Conservation (phyloP, 2,113 vertebrate species). For the Ciconia stormi region DNA sequence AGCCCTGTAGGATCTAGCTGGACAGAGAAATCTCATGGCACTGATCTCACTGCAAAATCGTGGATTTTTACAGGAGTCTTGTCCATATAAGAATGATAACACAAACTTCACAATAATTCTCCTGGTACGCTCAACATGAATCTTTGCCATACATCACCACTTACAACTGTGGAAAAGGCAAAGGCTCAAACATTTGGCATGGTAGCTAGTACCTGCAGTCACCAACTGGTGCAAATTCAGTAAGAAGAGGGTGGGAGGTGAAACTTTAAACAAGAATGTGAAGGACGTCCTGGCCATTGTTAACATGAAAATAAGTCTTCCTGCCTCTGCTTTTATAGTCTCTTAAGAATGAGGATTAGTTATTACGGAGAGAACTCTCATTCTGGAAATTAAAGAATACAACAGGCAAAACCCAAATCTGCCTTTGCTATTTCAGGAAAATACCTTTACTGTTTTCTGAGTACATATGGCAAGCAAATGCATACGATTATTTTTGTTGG, state of each 20-base stretch:
- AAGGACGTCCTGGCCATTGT: neutral
- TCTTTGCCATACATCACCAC: neutral
- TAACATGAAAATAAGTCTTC: neutral
- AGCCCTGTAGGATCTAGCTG: neutral
- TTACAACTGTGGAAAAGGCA: neutral
- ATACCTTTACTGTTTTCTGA: neutral
- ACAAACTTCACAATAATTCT: neutral
- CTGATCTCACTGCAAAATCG: neutral
- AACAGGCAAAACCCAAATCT: neutral
- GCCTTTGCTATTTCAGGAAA: neutral
- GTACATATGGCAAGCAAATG: slow-evolving; percentile 48
- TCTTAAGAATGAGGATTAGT: neutral
- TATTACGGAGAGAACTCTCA: neutral
- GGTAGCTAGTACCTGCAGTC: neutral
- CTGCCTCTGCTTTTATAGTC: neutral
- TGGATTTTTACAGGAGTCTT: neutral
- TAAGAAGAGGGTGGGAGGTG: neutral
- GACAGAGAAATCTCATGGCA: neutral
- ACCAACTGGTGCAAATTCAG: neutral
- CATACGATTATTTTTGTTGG: slow-evolving; percentile 10
- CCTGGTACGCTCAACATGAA: neutral
- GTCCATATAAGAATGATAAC: neutral
- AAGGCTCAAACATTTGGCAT: neutral
- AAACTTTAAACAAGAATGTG: neutral
- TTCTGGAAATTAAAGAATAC: neutral